These are phyloP conservation scores for Dreissena rostriformis DNA, from an alignment of 1,140 invertebrate species.

Conservation along the genomic window DNA sequence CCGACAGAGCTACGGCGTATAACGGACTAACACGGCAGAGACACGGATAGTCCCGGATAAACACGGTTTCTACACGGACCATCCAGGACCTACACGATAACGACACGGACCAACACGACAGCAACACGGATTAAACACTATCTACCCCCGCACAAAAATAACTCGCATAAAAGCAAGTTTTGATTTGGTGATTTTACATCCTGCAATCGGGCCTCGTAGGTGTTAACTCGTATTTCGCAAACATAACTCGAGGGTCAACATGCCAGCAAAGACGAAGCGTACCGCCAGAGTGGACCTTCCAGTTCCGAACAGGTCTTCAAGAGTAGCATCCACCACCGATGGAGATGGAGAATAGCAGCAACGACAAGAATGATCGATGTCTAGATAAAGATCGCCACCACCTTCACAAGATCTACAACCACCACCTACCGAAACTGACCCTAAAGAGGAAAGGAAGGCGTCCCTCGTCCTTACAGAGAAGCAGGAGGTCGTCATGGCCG, in stretches of 20 bases:
- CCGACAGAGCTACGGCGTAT: too few relatives aligned
- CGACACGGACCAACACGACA: too few relatives aligned
- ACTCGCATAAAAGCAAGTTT: too few relatives aligned
- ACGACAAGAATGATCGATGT: not conserved
- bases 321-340: conserved; percentile 1
- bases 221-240: not conserved
- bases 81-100: too few relatives aligned
- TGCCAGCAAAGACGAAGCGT: not conserved
- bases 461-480: not conserved
- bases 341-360: not conserved
- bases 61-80: too few relatives aligned
- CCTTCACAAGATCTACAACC: not conserved
- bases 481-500: not conserved
- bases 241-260: not conserved
- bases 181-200: too few relatives aligned
- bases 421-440: not conserved
- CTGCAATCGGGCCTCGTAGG: not conserved
- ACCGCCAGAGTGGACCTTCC: not conserved
- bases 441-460: not conserved
- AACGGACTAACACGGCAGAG: too few relatives aligned
- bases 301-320: not conserved
- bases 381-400: not conserved
- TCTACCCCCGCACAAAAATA: too few relatives aligned
- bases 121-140: too few relatives aligned
- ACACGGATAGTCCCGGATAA: too few relatives aligned